phyloP scores from a whole-genome alignment of 2,888 invertebrate species.

The Aspidiotus destructor region DNA sequence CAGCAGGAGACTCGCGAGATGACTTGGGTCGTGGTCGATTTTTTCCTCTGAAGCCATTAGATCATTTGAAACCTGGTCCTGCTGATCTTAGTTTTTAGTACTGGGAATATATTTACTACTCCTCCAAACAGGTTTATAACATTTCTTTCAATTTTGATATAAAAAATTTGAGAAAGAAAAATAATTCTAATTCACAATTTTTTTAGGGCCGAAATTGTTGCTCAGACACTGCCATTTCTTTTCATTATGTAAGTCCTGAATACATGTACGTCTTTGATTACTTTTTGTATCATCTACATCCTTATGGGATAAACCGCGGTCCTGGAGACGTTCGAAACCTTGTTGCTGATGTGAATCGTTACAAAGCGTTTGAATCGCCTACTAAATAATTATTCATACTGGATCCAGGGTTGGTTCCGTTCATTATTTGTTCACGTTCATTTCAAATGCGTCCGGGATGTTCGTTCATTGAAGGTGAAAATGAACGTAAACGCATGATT shows the following conservation, averaged over 20 bases:
- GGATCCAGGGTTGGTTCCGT: too few relatives aligned
- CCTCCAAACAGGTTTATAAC: conserved; percentile 65
- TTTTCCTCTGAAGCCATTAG: conserved; percentile 87
- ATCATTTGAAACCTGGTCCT: conserved; percentile 81
- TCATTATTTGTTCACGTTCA: too few relatives aligned
- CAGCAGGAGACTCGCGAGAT: conserved; percentile 81
- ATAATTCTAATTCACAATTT: conserved; percentile 30
- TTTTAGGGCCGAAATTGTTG: conserved; percentile 76
- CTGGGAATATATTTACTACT: conserved; percentile 86
- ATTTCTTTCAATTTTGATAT: not conserved
- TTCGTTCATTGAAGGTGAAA: too few relatives aligned
- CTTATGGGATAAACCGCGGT: conserved; percentile 38
- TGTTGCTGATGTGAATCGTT: too few relatives aligned
- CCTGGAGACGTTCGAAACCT: too few relatives aligned
- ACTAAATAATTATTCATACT: too few relatives aligned
- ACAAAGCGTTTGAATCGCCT: too few relatives aligned
- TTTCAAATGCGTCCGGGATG: too few relatives aligned
- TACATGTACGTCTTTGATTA: conserved; percentile 93
- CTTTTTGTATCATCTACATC: conserved; percentile 84
- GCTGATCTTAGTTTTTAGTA: conserved; percentile 78
- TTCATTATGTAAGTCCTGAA: conserved; percentile 84
- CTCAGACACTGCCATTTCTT: conserved; percentile 86
- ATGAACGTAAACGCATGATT: too few relatives aligned
- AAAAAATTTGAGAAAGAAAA: not conserved
- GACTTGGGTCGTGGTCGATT: conserved; percentile 74